Conservation (phyloP, 2,888 invertebrate species). For the Cantharis nigra region DNA sequence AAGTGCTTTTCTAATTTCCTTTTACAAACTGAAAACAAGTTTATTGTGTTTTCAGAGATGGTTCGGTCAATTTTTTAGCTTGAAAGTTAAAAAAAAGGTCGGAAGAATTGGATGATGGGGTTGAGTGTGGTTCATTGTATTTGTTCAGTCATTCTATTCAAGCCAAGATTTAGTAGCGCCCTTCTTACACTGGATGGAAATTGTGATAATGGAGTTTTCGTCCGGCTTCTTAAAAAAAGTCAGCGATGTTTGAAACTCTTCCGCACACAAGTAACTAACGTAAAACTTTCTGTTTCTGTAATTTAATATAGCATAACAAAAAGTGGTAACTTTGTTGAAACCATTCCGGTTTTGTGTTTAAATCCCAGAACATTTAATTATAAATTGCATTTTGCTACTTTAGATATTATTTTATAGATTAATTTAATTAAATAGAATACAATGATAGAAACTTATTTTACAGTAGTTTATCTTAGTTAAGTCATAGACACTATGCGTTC, state of each 20-base stretch:
- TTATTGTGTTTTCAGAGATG: slow-evolving; percentile 6
- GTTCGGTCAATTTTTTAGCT: slow-evolving; percentile 15
- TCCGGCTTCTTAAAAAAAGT: slow-evolving; percentile 13
- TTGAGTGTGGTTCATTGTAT: slow-evolving; percentile 28
- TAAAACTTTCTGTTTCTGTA: slow-evolving; percentile 4
- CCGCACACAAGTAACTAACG: slow-evolving; percentile 15
- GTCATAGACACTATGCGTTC: not conserved
- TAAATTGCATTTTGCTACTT: not conserved
- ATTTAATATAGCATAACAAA: not conserved
- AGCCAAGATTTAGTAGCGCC: slow-evolving; percentile 17
- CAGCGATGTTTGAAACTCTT: slow-evolving; percentile 10
- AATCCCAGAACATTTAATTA: not conserved
- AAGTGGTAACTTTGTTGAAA: slow-evolving; percentile 3
- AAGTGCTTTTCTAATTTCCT: slow-evolving; percentile 15
- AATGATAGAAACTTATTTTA: not conserved
- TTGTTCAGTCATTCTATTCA: slow-evolving; percentile 27
- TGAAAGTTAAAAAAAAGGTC: slow-evolving; percentile 32
- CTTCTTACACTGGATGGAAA: slow-evolving; percentile 19
- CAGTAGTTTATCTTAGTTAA: not conserved
- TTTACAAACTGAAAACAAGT: slow-evolving; percentile 11
- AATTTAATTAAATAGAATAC: not conserved
- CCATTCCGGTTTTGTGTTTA: not conserved
- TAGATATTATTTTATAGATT: not conserved
- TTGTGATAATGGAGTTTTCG: slow-evolving; percentile 20
- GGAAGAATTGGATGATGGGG: slow-evolving; percentile 32